These are phyloP conservation scores for Lamellibrachia columna DNA, from an alignment of 2,888 invertebrate species.

Conservation along the genomic window DNA sequence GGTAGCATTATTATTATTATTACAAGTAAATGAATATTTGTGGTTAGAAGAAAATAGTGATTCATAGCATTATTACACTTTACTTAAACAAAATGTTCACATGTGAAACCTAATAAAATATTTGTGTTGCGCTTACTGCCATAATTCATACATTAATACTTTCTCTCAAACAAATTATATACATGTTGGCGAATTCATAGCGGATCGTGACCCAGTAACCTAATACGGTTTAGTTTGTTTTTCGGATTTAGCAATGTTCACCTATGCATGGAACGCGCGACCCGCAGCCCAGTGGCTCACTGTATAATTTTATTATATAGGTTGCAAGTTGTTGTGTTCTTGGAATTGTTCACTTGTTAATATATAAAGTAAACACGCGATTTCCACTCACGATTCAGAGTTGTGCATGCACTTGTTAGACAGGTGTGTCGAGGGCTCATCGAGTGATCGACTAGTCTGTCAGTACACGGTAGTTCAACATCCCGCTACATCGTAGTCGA, in stretches of 20 bases:
- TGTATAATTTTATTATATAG: not conserved
- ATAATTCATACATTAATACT: not conserved
- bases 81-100: no score
- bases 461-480: not conserved
- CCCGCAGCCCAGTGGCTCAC: not conserved
- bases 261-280: not conserved
- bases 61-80: no score
- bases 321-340: not conserved
- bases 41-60: no score
- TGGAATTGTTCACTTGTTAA: not conserved
- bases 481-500: no score
- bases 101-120: no score
- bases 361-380: not conserved
- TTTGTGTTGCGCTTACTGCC: not conserved
- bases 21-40: no score
- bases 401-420: not conserved
- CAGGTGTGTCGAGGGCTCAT: not conserved
- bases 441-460: not conserved
- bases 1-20: no score
- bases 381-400: not conserved
- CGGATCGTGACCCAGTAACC: not conserved
- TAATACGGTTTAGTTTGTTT: not conserved
- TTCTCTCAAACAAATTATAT: not conserved
- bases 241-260: not conserved
- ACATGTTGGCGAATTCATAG: not conserved